Conservation (phyloP, 53 echinoderm and acorn worm genomes). For the Paracentrotus lividus region DNA sequence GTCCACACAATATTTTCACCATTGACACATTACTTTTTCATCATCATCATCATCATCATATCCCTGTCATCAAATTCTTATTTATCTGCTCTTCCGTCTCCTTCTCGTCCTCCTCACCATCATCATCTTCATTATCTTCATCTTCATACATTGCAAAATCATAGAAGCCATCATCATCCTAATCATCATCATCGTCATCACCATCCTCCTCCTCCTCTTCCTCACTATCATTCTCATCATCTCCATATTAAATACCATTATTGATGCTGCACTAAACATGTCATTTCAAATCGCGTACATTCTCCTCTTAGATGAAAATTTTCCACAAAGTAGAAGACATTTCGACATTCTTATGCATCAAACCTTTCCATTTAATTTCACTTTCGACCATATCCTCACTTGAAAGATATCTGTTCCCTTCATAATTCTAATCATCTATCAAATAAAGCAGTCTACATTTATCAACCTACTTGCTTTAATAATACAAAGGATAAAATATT, state of each 20-base stretch:
- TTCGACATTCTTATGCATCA: no score
- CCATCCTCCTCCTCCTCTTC: neutral
- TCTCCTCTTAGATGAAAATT: no score
- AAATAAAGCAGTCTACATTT: neutral
- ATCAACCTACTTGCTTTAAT: constrained; percentile 8
- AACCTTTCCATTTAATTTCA: no score
- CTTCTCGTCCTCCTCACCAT: neutral
- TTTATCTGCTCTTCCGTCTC: neutral
- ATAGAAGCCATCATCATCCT: neutral
- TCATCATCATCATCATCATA: neutral
- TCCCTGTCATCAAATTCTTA: neutral
- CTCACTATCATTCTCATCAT: neutral
- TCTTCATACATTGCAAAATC: no score
- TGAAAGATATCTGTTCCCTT: neutral
- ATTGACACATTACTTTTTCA: neutral
- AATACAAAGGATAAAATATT: neutral
- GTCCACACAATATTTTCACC: no score
- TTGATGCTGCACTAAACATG: no score
- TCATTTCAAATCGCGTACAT: no score
- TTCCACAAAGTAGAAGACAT: no score
- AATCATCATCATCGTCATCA: neutral
- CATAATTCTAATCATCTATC: neutral
- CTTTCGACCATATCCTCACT: no score
- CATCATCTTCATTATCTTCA: no score
- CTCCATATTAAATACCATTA: no score